These are phyloP conservation scores for Vimba vimba DNA, from an alignment of 2,113 vertebrate species.

Conservation along the genomic window DNA sequence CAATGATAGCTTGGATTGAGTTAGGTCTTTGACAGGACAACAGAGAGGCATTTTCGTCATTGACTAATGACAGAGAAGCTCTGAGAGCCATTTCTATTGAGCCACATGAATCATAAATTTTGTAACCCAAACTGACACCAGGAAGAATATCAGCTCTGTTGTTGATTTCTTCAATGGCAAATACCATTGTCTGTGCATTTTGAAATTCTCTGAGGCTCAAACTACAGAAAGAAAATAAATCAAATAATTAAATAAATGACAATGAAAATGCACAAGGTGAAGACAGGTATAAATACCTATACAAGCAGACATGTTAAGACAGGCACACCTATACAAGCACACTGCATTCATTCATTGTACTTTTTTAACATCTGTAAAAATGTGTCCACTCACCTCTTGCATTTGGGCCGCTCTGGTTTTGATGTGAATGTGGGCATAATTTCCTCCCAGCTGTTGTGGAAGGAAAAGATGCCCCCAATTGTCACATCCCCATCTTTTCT, in stretches of 20 bases:
- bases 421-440: conserved; percentile 50
- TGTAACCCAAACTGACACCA: conserved; percentile 62
- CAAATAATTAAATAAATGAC: background rate
- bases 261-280: background rate
- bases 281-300: background rate
- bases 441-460: conserved; percentile 62
- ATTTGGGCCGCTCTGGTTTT: conserved; percentile 52
- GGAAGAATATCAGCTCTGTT: conserved; percentile 61
- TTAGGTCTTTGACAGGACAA: conserved; percentile 49
- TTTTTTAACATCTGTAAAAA: background rate
- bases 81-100: conserved; percentile 61
- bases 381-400: conserved; percentile 58
- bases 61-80: conserved; percentile 63
- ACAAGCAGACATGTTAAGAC: background rate
- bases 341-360: background rate
- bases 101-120: conserved; percentile 64
- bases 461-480: conserved; percentile 65
- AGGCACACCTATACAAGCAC: background rate
- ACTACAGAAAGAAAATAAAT: conserved; percentile 47
- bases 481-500: conserved; percentile 60
- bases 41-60: conserved; percentile 43
- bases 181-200: conserved; percentile 66
- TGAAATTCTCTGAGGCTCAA: conserved; percentile 65
- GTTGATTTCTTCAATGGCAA: conserved; percentile 68
- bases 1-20: conserved; percentile 62